phyloP scores from a whole-genome alignment of 2,888 invertebrate species.

The Camptogramma bilineatum region DNA sequence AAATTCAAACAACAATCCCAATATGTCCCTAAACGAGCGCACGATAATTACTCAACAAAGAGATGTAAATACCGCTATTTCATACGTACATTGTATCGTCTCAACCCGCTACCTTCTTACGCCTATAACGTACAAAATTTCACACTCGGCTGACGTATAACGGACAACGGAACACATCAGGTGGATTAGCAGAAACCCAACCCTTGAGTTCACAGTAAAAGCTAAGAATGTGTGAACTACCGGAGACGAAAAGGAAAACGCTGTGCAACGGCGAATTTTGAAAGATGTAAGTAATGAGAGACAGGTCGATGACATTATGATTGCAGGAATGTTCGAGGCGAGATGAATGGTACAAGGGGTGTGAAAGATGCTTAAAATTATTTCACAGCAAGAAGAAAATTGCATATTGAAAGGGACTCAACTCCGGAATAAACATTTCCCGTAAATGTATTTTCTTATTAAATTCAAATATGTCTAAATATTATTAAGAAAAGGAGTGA shows the following conservation, averaged over 20 bases:
- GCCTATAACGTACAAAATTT: slow-evolving; percentile 44
- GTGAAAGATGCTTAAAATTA: background rate
- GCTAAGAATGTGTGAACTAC: slow-evolving; percentile 52
- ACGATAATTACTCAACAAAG: slow-evolving; percentile 40
- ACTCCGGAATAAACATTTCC: too few species aligned
- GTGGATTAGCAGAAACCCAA: slow-evolving; percentile 51
- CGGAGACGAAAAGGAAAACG: slow-evolving; percentile 44
- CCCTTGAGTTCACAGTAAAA: slow-evolving; percentile 47
- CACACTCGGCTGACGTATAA: slow-evolving; percentile 48
- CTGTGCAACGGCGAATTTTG: slow-evolving; percentile 35
- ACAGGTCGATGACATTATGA: slow-evolving; percentile 29
- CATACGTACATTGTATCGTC: slow-evolving; percentile 37
- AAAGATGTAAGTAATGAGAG: slow-evolving; percentile 41
- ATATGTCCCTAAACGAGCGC: slow-evolving; percentile 33
- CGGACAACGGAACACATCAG: slow-evolving; percentile 46
- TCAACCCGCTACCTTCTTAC: slow-evolving; percentile 40
- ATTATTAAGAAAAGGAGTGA: too few species aligned
- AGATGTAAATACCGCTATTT: slow-evolving; percentile 38
- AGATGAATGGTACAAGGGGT: slow-evolving; percentile 20
- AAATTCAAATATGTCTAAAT: too few species aligned
- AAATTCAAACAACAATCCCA: slow-evolving; percentile 28
- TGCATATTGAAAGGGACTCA: background rate
- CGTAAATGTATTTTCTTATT: too few species aligned
- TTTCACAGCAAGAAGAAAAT: background rate
- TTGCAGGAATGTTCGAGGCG: slow-evolving; percentile 20